Conservation (phyloP, 2,113 vertebrate genomes). For the Nothobranchius kuhntae region DNA sequence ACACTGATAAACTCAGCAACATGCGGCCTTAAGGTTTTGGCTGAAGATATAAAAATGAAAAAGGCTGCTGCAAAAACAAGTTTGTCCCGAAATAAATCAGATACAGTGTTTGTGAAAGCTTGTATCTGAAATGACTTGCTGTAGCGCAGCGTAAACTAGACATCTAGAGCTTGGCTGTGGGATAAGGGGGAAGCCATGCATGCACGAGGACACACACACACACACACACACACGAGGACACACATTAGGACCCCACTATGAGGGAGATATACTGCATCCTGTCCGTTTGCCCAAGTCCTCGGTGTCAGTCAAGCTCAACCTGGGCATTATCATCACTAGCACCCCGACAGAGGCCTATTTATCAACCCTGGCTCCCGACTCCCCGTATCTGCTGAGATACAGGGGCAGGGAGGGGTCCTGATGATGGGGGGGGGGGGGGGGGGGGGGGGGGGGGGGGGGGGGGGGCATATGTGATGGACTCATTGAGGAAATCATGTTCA, state of each 20-base stretch:
- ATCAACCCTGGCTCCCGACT: conserved; percentile 57
- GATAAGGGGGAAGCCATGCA: conserved; percentile 74
- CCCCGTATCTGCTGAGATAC: conserved; percentile 51
- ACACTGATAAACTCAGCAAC: neutral
- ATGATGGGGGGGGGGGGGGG: too few relatives aligned
- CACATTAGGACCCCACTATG: conserved; percentile 22
- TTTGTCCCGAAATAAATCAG: conserved; percentile 51
- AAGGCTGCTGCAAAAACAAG: conserved; percentile 21
- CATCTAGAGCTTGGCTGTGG: conserved; percentile 64
- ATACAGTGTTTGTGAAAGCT: conserved; percentile 32
- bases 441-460: too few relatives aligned
- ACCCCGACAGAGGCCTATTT: conserved; percentile 69
- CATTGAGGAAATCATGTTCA: conserved; percentile 30
- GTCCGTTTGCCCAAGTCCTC: conserved; percentile 69
- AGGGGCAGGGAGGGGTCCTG: conserved; percentile 40
- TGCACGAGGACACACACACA: conserved; percentile 42
- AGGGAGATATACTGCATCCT: conserved; percentile 61
- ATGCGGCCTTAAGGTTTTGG: conserved; percentile 29
- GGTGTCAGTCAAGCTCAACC: conserved; percentile 78
- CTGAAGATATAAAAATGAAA: conserved; percentile 64
- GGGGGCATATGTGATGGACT: conserved; percentile 35
- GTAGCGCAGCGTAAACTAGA: conserved; percentile 73
- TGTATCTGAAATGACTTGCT: conserved; percentile 72
- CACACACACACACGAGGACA: conserved; percentile 10
- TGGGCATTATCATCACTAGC: conserved; percentile 75